Base-by-base conservation (phyloP, 2,888 invertebrate genomes). In the Uropetala carovei region DNA sequence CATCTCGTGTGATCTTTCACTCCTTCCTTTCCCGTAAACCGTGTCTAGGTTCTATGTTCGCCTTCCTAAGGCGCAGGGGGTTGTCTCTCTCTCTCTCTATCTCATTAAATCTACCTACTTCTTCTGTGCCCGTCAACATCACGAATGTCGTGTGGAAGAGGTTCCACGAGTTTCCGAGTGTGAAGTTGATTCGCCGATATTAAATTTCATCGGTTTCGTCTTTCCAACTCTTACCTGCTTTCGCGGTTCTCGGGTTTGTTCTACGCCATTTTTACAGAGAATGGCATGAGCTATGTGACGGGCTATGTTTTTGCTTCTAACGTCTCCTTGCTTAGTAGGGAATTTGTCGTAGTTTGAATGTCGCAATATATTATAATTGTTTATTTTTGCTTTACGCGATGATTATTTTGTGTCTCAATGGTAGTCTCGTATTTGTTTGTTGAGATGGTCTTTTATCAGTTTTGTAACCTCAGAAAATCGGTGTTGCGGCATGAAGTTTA, bases 101-200 rank as follows among this genome's bases (percentile, higher is more conserved):
- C 75, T 75, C 75, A 75, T 75, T 75, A 75, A 75, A 75, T 75
- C 75, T 22, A 75, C 75, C 75, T 22, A 75, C 75, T 27, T 75
- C 27, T 27, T 75, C 27, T 10, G 75, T 18, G 9, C 9, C 68
- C 68, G 68, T 68, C 18, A 68, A 22, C 68, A 68, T 68, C 68
- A 75, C 22, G 75, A 27, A 27, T 75, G 75, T 75, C 22, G 10
- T 75, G 75, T 27, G 8, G 11, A 10, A 68, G 43, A 43, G 43
- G 43, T 43, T 43, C 43, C 43, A 43, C 43, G 43, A 43, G 43
- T 43, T 43, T 43, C 43, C 43, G 22, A 75, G 75, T 75, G 27
- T 75, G 75, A 27, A 75, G 75, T 75, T 22, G 75, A 75, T 75
- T 13, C 22, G 22, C 22, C 22, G 14, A 27, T 75, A 75, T 75